These are phyloP conservation scores for Spodoptera litura DNA, from an alignment of 1,140 invertebrate species.

Conservation along the genomic window DNA sequence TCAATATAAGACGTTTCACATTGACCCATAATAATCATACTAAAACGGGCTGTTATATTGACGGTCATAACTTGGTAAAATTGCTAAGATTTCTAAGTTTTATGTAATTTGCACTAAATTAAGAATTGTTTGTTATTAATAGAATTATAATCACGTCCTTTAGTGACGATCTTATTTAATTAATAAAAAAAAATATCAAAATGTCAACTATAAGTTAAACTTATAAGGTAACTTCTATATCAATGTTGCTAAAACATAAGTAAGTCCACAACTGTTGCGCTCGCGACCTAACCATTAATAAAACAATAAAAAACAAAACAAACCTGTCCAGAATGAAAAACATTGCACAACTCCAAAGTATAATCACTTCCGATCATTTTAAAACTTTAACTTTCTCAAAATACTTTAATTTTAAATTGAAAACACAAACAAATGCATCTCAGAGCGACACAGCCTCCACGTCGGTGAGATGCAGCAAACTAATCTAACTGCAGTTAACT, in stretches of 20 bases:
- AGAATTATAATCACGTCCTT: too few relatives aligned
- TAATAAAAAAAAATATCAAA: background rate
- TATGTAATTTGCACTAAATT: too few relatives aligned
- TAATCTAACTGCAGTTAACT: conserved; percentile 67
- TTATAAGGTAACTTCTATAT: too few relatives aligned
- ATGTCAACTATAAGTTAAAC: too few relatives aligned
- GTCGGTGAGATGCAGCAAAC: conserved; percentile 55
- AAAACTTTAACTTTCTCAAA: conserved; percentile 34
- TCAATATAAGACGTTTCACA: background rate
- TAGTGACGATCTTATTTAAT: background rate
- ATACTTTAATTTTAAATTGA: conserved; percentile 47
- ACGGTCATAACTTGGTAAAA: too few relatives aligned
- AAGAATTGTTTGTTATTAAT: too few relatives aligned
- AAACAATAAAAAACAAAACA: conserved; percentile 62
- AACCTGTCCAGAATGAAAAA: conserved; percentile 95
- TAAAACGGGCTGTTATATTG: background rate
- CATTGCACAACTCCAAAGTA: conserved; percentile 94
- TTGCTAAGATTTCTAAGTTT: too few relatives aligned
- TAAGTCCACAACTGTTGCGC: conserved; percentile 2
- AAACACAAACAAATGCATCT: conserved; percentile 58
- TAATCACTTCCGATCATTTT: conserved; percentile 93
- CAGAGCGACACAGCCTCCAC: conserved; percentile 61
- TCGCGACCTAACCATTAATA: background rate
- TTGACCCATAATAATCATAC: background rate
- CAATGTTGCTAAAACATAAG: too few relatives aligned